These are phyloP conservation scores for Hypercompe scribonia DNA, from an alignment of 2,888 invertebrate genomes.

Conservation along the genomic window DNA sequence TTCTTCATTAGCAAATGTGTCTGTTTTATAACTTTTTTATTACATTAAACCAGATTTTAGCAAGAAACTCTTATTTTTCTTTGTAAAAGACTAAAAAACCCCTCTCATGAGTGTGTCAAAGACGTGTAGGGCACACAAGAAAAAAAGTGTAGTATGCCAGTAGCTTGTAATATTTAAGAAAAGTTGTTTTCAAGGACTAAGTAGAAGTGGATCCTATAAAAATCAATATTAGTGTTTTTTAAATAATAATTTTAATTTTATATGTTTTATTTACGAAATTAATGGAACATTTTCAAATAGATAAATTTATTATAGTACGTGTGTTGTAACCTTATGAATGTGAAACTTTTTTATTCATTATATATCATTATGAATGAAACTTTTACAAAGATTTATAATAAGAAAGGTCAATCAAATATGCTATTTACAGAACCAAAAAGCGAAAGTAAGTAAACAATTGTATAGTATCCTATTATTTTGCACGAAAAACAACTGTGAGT, in stretches of 20 bases:
- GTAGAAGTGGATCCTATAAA: neutral
- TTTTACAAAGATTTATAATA: neutral
- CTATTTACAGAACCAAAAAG: constrained; percentile 22
- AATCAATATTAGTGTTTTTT: neutral
- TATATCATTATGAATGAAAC: neutral
- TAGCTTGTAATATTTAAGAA: neutral
- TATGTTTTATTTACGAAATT: neutral
- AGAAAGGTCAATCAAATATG: neutral
- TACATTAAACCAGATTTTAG: neutral
- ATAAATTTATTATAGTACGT: too few relatives aligned
- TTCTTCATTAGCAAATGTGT: neutral
- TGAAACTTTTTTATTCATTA: too few relatives aligned
- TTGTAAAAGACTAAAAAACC: neutral
- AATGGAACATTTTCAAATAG: neutral
- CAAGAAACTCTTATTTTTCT: neutral
- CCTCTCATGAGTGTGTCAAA: neutral
- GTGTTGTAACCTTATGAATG: neutral
- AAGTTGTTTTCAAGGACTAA: neutral
- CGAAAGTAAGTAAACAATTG: constrained; percentile 35
- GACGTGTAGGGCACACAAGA: neutral
- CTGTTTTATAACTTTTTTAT: neutral
- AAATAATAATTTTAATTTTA: too few relatives aligned
- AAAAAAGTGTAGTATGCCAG: neutral
- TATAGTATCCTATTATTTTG: constrained; percentile 8
- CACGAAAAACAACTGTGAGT: neutral